Evolutionary conservation across 2,797 vertebrate genomes (phyloP).

Genomic region (Paguma larvata): DNA sequence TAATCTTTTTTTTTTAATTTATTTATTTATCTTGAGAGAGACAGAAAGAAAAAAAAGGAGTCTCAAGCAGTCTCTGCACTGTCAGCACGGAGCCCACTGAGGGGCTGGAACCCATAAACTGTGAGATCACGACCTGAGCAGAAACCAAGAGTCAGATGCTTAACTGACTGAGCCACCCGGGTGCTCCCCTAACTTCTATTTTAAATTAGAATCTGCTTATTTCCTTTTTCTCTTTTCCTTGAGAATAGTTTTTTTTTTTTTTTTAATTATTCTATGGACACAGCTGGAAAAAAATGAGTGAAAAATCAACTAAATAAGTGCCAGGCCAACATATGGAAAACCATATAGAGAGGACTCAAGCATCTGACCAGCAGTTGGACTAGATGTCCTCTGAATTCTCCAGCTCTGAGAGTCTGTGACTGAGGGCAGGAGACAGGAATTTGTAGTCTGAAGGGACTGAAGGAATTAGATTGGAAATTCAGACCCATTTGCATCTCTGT

Average conservation of each 20-base stretch:
- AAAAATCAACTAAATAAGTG: neutral
- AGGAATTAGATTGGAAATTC: neutral
- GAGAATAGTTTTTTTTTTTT: neutral
- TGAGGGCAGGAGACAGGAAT: neutral
- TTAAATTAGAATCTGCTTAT: neutral
- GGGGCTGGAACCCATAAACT: too few species aligned
- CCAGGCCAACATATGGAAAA: neutral
- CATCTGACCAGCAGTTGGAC: neutral
- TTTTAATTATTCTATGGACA: neutral
- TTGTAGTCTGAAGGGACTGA: neutral
- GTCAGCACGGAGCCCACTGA: too few species aligned
- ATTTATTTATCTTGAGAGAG: too few species aligned
- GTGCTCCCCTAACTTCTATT: neutral
- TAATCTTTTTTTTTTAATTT: too few species aligned
- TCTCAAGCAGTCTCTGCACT: too few species aligned
- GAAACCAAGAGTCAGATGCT: too few species aligned
- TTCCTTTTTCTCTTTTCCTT: constrained; percentile 23
- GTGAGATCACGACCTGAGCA: too few species aligned
- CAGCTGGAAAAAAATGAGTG: constrained; percentile 15
- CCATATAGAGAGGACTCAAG: neutral
- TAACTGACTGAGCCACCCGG: too few species aligned
- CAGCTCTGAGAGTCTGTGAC: neutral
- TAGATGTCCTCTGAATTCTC: constrained; percentile 17
- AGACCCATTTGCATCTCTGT: neutral
- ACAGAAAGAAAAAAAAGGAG: too few species aligned